These are phyloP conservation scores for Drosophila melanogaster DNA, from an alignment of 1,140 invertebrate species.

Conservation along the genomic window Release_6_plus_ISO1_MT NT_037436.4:2249001-2249500, in stretches of 20 bases:
- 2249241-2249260: slow-evolving; percentile 31
- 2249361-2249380: background rate
- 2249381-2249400: background rate
- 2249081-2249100: slow-evolving; percentile 16
- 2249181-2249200: background rate
- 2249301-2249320: slow-evolving; percentile 12
- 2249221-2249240: slow-evolving; percentile 25
- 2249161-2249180: slow-evolving; percentile 5
- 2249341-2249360: background rate
- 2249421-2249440: slow-evolving; percentile 5
- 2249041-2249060: slow-evolving; percentile 1
- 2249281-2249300: background rate
- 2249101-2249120: slow-evolving; percentile 24
- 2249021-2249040: slow-evolving; percentile 6
- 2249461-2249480: slow-evolving; percentile 11
- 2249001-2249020: background rate
- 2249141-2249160: background rate
- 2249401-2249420: slow-evolving; percentile 24
- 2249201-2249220: background rate
- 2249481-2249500: slow-evolving; percentile 31
- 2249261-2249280: slow-evolving; percentile 47
- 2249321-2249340: slow-evolving; percentile 9
- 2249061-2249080: slow-evolving; percentile 4
- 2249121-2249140: background rate
- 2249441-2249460: slow-evolving; percentile 1